Evolutionary conservation across 2,113 vertebrate genomes (phyloP).

Genomic region (Scalopus aquaticus): DNA sequence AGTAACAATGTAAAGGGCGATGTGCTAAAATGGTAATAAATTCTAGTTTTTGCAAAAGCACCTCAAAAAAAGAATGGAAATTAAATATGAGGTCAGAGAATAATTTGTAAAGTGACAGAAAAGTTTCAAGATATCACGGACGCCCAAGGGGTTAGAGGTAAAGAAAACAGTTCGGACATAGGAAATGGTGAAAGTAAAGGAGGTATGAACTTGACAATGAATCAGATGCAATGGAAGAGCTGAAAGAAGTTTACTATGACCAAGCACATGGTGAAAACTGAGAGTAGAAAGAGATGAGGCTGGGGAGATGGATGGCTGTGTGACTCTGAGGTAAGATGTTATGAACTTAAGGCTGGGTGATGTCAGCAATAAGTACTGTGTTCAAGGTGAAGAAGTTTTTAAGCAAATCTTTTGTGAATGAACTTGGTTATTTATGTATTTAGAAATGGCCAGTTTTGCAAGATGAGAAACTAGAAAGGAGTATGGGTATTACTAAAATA

Average conservation of each 20-base stretch:
- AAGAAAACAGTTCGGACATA: not conserved
- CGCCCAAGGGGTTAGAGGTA: not conserved
- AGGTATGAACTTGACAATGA: not conserved
- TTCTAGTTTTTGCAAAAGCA: not conserved
- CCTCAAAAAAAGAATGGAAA: not conserved
- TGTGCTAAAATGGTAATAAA: not conserved
- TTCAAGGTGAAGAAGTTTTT: not conserved
- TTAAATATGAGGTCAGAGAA: not conserved
- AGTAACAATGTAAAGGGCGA: not conserved
- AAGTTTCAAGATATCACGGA: not conserved
- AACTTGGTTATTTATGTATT: not conserved
- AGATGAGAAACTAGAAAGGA: not conserved
- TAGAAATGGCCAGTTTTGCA: conserved; percentile 15
- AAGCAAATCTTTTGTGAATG: not conserved
- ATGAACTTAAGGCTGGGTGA: not conserved
- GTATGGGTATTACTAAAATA: not conserved
- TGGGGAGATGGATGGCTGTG: not conserved
- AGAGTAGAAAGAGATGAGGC: no score
- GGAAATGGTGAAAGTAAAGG: not conserved
- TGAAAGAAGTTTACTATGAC: not conserved
- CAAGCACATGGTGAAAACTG: not conserved
- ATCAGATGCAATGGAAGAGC: not conserved
- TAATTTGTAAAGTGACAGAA: conserved; percentile 22
- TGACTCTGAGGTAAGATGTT: not conserved
- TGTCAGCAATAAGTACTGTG: not conserved